Evolutionary conservation across 2,797 vertebrate species (phyloP).

Genomic region (Arnoldichthys spilopterus): DNA sequence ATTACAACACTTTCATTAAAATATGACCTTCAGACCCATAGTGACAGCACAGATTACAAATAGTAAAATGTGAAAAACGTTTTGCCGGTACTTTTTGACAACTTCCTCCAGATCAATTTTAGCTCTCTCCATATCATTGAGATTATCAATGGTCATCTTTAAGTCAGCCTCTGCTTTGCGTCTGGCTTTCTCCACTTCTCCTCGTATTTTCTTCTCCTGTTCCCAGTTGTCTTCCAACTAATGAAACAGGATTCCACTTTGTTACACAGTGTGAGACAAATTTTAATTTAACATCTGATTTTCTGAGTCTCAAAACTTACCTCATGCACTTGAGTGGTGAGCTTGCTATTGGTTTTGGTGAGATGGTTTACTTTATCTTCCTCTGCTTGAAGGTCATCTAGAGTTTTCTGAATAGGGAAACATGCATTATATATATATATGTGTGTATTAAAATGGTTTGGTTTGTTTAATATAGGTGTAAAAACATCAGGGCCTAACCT

Average conservation of each 20-base stretch:
- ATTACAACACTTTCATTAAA: slow-evolving; percentile 2
- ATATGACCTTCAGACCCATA: neutral
- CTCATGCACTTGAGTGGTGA: slow-evolving; percentile 68
- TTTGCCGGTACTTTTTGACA: slow-evolving; percentile 73
- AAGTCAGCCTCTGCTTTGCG: slow-evolving; percentile 76
- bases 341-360: slow-evolving; percentile 76
- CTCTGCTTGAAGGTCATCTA: slow-evolving; percentile 77
- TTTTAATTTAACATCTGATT: neutral
- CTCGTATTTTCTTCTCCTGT: slow-evolving; percentile 78
- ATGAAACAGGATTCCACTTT: slow-evolving; percentile 23
- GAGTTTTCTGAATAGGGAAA: slow-evolving; percentile 70
- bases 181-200: slow-evolving; percentile 75
- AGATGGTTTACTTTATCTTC: slow-evolving; percentile 79
- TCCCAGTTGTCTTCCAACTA: slow-evolving; percentile 76
- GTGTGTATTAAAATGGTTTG: neutral
- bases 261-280: neutral
- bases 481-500: slow-evolving; percentile 61
- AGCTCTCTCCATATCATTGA: slow-evolving; percentile 74
- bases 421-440: no score
- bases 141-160: slow-evolving; percentile 74
- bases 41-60: neutral
- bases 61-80: neutral
- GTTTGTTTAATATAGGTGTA: neutral
- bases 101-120: slow-evolving; percentile 77
- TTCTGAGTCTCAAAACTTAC: slow-evolving; percentile 48